Evolutionary conservation across 2,888 invertebrate genomes (phyloP), one percentile per base, ranked within the genome.

Genomic region (Trachelus tabidus): DNA sequence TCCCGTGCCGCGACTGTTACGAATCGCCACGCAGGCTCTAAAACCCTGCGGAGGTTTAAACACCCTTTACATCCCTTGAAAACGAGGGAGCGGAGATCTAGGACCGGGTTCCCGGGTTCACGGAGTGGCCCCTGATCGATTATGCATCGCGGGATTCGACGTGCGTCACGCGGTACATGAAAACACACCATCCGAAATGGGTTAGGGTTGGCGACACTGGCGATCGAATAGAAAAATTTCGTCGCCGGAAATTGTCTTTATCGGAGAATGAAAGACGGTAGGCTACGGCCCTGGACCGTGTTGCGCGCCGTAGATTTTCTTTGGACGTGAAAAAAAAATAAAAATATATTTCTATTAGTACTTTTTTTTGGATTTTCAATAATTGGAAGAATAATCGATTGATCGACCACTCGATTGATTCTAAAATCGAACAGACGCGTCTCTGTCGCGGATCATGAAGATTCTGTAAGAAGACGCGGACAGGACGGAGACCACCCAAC

Each of bases 1-100:
- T 86, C 81, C 83, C 83, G 81, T 78, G 82, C 84, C 83, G 85
- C 69, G 78, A 86, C 87, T 87, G 88, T 89, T 89, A 89, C 89
- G 89, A 89, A 90, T 90, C 86, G 87, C 79, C 81, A 77, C 81
- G 76, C 85, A 81, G 82, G 80, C 86, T 83, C 84, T 84, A 83
- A 83, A 86, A 85, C 83, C 84, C 83, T 81, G 77, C 80, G 77
- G 81, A 80, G 82, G 83, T 86, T 85, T 86, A 85, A 86, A 85
- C 87, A 85, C 85, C 87, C 87, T 85, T 86, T 86, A 83, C 85
- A 83, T 40, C 33, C 40, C 76, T 68, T 68, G 30, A 73, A 76
- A 76, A 23, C 34, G 35, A 30, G 34, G 34, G 83, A 81, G 80
- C 75, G 75, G 77, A 35, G 83, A 85, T 82, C 83, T 81, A 76